Conservation (phyloP, 2,113 vertebrate species). For the Peucedramus taeniatus region DNA sequence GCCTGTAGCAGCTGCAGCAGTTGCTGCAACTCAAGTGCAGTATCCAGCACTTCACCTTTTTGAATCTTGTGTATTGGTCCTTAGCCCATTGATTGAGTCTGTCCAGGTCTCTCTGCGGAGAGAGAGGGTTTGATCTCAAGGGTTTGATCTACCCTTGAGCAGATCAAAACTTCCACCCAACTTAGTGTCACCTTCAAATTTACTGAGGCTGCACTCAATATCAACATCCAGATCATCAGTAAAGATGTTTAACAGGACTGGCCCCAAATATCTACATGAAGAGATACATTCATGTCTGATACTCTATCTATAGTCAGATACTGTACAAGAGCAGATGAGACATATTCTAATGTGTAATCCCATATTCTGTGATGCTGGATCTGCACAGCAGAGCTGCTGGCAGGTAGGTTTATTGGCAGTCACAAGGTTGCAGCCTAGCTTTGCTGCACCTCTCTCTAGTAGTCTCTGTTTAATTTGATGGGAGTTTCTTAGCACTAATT, state of each 20-base stretch:
- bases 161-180: not conserved
- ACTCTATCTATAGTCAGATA: not conserved
- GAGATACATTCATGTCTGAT: not conserved
- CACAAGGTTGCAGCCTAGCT: not conserved
- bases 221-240: not conserved
- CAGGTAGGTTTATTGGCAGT: not conserved
- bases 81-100: not conserved
- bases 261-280: not conserved
- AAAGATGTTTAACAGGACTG: not conserved
- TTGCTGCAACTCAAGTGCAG: not conserved
- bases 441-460: not conserved
- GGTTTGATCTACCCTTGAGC: fast-evolving
- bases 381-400: not conserved
- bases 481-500: not conserved
- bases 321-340: not conserved
- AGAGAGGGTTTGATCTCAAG: too few species aligned
- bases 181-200: not conserved
- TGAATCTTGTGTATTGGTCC: not conserved
- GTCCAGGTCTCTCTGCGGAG: not conserved
- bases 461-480: not conserved
- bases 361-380: not conserved
- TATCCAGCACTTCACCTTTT: not conserved
- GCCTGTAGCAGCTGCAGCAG: not conserved
- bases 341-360: not conserved
- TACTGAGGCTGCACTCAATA: not conserved